phyloP scores from a whole-genome alignment of 2,797 vertebrate species.

The Pseudochirops corinnae region DNA sequence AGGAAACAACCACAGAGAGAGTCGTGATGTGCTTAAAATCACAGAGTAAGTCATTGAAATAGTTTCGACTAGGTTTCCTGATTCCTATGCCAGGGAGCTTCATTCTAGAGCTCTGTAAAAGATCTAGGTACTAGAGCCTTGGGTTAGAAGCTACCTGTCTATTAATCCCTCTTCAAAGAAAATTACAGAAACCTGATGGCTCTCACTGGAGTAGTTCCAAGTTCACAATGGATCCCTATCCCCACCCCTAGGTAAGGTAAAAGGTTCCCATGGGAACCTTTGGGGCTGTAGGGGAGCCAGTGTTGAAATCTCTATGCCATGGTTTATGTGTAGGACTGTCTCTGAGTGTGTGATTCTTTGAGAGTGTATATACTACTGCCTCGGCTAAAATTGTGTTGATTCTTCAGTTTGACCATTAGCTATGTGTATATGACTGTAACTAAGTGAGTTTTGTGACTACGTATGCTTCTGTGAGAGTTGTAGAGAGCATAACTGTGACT shows the following conservation, averaged over 20 bases:
- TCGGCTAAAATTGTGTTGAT: neutral
- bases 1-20: neutral
- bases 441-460: neutral
- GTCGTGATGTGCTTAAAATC: neutral
- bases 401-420: neutral
- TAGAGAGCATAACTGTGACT: neutral
- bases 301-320: neutral
- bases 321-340: neutral
- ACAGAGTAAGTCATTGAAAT: neutral
- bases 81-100: neutral
- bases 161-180: neutral
- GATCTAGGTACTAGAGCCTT: neutral
- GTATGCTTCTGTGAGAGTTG: rapidly evolving
- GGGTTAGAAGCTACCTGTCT: neutral
- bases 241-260: neutral
- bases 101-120: neutral
- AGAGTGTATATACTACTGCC: neutral
- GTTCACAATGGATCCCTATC: neutral
- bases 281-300: neutral
- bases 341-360: neutral
- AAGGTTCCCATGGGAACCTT: neutral
- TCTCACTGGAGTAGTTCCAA: neutral
- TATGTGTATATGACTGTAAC: neutral
- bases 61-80: neutral
- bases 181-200: neutral